phyloP scores from a whole-genome alignment of 1,140 invertebrate genomes.

The Bombus balteatus region DNA sequence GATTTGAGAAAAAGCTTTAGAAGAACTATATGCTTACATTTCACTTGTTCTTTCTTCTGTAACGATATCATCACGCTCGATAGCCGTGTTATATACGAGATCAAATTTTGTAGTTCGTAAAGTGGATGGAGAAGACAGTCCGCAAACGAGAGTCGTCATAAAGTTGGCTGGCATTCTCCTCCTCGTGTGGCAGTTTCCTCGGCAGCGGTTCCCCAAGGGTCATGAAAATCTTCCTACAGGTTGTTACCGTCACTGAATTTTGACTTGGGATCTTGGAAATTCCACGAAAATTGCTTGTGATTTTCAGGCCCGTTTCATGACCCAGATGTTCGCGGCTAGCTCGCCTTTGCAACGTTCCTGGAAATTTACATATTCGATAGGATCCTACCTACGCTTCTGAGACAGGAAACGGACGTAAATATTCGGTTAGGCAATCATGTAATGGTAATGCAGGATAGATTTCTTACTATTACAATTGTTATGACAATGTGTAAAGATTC shows the following conservation, averaged over 20 bases:
- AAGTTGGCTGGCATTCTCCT: not conserved
- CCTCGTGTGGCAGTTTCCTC: conserved; percentile 17
- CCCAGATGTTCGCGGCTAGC: conserved; percentile 10
- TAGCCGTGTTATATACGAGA: not conserved
- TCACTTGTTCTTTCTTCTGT: not conserved
- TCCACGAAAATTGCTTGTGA: conserved; percentile 37
- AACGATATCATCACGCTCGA: not conserved
- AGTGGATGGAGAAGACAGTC: conserved; percentile 4
- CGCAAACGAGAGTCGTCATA: conserved; percentile 38
- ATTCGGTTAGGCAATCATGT: not conserved
- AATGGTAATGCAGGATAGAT: too few relatives aligned
- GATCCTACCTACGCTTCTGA: not conserved
- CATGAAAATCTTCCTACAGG: not conserved
- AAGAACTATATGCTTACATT: not conserved
- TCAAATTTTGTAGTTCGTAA: conserved; percentile 9
- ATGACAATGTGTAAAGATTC: not conserved
- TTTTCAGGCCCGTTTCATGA: not conserved
- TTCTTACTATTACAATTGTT: too few relatives aligned
- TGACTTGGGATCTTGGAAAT: conserved; percentile 10
- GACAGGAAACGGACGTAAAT: not conserved
- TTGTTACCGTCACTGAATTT: conserved; percentile 29
- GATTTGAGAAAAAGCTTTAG: not conserved
- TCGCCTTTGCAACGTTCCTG: not conserved
- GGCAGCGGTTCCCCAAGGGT: not conserved
- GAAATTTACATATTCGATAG: conserved; percentile 21